phyloP scores from a whole-genome alignment of 1,140 invertebrate species.

The Drosophila jambulina region DNA sequence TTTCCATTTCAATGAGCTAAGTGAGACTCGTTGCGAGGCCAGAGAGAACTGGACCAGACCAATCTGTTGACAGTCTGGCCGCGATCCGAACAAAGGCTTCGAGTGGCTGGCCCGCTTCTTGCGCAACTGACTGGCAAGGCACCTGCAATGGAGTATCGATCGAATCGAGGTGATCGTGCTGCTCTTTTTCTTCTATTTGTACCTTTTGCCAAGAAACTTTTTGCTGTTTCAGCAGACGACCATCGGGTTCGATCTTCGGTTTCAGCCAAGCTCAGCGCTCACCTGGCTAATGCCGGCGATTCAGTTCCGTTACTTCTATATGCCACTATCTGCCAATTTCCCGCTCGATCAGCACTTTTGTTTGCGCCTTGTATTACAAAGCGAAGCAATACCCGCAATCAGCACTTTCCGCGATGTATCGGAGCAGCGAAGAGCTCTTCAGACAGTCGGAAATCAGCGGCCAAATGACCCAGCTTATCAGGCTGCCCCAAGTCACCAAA shows the following conservation, averaged over 20 bases:
- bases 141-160: conserved; percentile 33
- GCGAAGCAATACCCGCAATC: conserved; percentile 47
- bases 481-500: conserved; percentile 48
- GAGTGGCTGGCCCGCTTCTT: conserved; percentile 25
- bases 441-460: conserved; percentile 23
- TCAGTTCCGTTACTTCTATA: conserved; percentile 70
- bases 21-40: conserved; percentile 35
- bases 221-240: conserved; percentile 39
- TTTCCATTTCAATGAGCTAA: conserved; percentile 75
- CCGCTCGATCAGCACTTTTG: conserved; percentile 72
- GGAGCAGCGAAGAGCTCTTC: conserved; percentile 22
- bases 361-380: conserved; percentile 59
- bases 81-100: conserved; percentile 35
- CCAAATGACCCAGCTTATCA: conserved; percentile 45
- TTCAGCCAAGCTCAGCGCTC: conserved; percentile 9
- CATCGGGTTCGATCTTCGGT: conserved; percentile 32
- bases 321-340: conserved; percentile 74
- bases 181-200: conserved; percentile 10
- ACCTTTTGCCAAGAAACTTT: conserved; percentile 26
- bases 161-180: conserved; percentile 55
- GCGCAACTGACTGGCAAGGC: conserved; percentile 40
- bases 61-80: conserved; percentile 53
- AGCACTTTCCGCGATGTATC: conserved; percentile 50
- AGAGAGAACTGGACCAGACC: conserved; percentile 36
- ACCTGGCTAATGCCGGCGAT: conserved; percentile 32